phyloP scores from a whole-genome alignment of 2,797 vertebrate species.

The Adelosebastes latens region DNA sequence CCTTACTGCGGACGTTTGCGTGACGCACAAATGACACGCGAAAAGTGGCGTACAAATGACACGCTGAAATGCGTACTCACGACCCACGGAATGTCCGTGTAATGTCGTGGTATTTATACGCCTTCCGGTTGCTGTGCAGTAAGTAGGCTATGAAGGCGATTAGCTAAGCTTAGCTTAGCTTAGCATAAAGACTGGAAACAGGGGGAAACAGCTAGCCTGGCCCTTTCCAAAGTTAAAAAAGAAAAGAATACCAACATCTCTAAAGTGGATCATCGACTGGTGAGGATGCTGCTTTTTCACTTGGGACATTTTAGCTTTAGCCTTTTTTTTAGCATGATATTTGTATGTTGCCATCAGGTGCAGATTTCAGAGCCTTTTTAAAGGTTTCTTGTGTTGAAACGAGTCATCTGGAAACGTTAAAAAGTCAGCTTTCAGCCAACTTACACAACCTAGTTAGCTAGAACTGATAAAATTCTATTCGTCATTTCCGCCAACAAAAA shows the following conservation, averaged over 20 bases:
- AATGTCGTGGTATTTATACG: too few relatives aligned
- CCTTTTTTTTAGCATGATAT: neutral
- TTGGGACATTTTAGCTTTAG: neutral
- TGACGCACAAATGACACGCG: too few relatives aligned
- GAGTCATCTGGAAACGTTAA: neutral
- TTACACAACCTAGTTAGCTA: neutral
- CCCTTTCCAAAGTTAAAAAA: neutral
- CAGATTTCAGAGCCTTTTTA: neutral
- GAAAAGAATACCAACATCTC: neutral
- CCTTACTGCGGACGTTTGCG: too few relatives aligned
- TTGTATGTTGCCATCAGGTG: neutral
- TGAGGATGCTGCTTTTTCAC: neutral
- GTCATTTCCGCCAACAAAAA: neutral
- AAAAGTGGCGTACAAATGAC: too few relatives aligned
- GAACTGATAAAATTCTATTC: neutral
- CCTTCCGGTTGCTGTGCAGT: too few relatives aligned
- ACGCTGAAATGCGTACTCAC: too few relatives aligned
- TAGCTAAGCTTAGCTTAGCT: conserved; percentile 6
- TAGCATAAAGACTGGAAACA: neutral
- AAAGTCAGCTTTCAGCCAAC: neutral
- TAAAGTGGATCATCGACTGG: neutral
- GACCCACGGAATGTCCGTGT: too few relatives aligned
- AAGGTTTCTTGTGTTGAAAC: neutral
- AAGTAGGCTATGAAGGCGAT: neutral
- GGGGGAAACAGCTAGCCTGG: too few relatives aligned